Percentiles rank a stretch among this genome's conserved stretches.
These are phyloP conservation scores for Mugil cephalus DNA, from an alignment of 2,113 vertebrate genomes.

Conservation along the genomic window DNA sequence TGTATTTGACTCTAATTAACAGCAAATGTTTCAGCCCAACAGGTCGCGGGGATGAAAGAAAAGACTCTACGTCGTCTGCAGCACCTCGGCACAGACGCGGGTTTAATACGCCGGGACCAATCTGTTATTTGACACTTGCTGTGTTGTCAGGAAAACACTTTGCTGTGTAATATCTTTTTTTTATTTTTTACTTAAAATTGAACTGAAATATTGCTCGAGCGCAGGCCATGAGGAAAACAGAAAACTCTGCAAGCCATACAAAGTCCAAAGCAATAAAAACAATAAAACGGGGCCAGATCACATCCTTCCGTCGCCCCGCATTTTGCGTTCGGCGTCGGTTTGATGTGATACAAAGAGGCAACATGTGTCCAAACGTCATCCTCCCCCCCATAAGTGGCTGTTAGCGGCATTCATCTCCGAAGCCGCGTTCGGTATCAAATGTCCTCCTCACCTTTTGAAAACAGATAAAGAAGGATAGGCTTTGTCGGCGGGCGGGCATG, in stretches of 20 bases:
- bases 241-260: too few species aligned
- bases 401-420: constrained; percentile 32
- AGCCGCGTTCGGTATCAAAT: constrained; percentile 31
- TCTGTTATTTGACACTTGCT: constrained; percentile 10
- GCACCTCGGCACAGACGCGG: not conserved
- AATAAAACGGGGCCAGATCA: constrained; percentile 5
- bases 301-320: not conserved
- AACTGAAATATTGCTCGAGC: not conserved
- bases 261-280: not conserved
- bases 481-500: constrained; percentile 44
- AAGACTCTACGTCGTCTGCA: constrained; percentile 21
- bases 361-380: constrained; percentile 8
- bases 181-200: not conserved
- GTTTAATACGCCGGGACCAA: constrained; percentile 3
- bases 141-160: not conserved
- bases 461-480: constrained; percentile 4
- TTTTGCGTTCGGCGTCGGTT: constrained; percentile 11
- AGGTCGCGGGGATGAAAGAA: constrained; percentile 1
- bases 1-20: constrained; percentile 26
- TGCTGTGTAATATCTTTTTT: constrained; percentile 6
- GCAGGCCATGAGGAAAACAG: too few species aligned
- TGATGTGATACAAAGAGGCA: constrained; percentile 17
- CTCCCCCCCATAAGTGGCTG: constrained; percentile 39
- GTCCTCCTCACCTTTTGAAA: constrained; percentile 45
- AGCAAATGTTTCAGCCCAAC: constrained; percentile 52